These are phyloP conservation scores for Sinosuthora webbiana DNA, from an alignment of 2,113 vertebrate species.

Conservation along the genomic window DNA sequence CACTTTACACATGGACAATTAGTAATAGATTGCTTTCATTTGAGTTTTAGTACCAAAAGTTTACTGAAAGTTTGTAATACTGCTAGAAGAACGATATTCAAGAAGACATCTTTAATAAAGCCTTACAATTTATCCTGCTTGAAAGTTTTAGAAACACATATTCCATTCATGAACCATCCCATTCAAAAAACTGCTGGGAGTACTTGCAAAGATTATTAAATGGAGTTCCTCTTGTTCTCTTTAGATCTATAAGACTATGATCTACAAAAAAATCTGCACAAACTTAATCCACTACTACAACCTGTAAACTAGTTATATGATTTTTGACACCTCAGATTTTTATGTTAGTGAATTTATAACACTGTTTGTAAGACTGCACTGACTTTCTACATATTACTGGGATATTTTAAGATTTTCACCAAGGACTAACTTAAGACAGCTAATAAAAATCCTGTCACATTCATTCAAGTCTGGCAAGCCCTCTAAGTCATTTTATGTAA, in stretches of 20 bases:
- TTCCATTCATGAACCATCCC: background rate
- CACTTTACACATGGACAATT: background rate
- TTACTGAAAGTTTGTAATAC: background rate
- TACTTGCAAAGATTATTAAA: background rate
- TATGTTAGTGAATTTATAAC: background rate
- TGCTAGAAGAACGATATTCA: background rate
- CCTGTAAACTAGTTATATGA: background rate
- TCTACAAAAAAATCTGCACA: background rate
- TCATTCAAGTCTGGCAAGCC: background rate
- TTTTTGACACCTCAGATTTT: background rate
- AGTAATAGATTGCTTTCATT: background rate
- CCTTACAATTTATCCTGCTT: background rate
- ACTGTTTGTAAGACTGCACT: background rate
- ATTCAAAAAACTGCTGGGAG: background rate
- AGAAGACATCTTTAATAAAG: background rate
- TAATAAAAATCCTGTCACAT: background rate
- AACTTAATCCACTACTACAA: background rate
- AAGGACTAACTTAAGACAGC: background rate
- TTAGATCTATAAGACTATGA: background rate
- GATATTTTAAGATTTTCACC: background rate
- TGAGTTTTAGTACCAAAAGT: background rate
- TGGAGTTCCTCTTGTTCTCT: background rate
- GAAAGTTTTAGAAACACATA: background rate
- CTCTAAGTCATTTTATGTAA: background rate
- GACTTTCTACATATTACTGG: background rate